Conservation (phyloP, 2,797 vertebrate genomes). For the Echeneis naucrates region DNA sequence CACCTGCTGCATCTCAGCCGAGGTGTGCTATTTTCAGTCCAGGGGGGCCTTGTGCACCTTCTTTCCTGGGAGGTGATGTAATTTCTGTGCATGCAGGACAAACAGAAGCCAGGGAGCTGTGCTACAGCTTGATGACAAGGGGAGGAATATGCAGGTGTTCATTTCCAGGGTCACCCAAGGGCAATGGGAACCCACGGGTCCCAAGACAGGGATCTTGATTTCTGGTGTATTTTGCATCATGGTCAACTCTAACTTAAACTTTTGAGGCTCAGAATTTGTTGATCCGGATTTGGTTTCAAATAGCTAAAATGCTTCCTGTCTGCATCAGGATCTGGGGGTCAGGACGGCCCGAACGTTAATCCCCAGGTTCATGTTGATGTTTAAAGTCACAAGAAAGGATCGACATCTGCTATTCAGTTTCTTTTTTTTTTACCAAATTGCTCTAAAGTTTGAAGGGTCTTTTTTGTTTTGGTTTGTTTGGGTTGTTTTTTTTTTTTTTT, state of each 20-base stretch:
- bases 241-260: conserved; percentile 15
- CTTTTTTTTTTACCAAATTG: background rate
- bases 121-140: conserved; percentile 50
- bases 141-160: conserved; percentile 30
- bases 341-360: conserved; percentile 23
- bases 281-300: conserved; percentile 25
- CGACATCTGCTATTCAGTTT: background rate
- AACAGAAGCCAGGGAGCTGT: conserved; percentile 28
- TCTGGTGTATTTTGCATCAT: conserved; percentile 30
- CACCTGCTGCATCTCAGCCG: conserved; percentile 51
- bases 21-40: conserved; percentile 57
- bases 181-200: conserved; percentile 38
- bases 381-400: background rate
- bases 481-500: background rate
- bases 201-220: conserved; percentile 43
- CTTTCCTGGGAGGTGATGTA: conserved; percentile 46
- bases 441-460: background rate
- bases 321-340: background rate
- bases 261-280: conserved; percentile 12
- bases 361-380: background rate
- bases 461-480: too few species aligned
- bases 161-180: conserved; percentile 52
- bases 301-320: conserved; percentile 35
- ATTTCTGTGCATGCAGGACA: conserved; percentile 47
- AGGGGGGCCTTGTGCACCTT: conserved; percentile 19